Evolutionary conservation across 2,797 vertebrate species (phyloP).

Genomic region (Oryzias dopingdopingensis): DNA sequence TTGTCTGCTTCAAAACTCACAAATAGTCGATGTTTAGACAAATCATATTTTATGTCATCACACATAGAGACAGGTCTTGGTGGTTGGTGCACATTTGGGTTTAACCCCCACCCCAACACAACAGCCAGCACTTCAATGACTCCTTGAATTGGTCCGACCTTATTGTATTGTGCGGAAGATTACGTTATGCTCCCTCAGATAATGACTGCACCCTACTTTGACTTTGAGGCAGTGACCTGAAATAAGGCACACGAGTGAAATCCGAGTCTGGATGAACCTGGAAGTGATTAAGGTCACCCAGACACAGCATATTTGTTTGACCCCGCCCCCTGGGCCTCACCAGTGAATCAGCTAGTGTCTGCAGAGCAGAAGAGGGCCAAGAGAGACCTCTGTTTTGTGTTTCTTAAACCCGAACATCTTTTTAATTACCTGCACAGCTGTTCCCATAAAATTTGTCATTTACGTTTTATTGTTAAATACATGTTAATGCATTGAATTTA

Average conservation of each 20-base stretch:
- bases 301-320: conserved; percentile 78
- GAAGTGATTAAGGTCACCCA: conserved; percentile 82
- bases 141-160: conserved; percentile 79
- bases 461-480: conserved; percentile 31
- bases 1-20: conserved; percentile 29
- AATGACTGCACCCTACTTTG: conserved; percentile 83
- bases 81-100: conserved; percentile 51
- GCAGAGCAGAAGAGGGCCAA: conserved; percentile 60
- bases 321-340: conserved; percentile 32
- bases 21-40: conserved; percentile 35
- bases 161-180: conserved; percentile 83
- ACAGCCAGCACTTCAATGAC: conserved; percentile 78
- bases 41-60: conserved; percentile 50
- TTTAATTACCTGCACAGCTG: conserved; percentile 56
- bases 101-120: conserved; percentile 68
- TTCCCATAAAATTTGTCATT: conserved; percentile 21
- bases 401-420: conserved; percentile 37
- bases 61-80: conserved; percentile 42
- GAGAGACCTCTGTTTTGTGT: conserved; percentile 64
- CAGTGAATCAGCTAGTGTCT: conserved; percentile 61
- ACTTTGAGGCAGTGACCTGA: conserved; percentile 84
- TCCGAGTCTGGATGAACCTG: conserved; percentile 76
- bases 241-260: conserved; percentile 81
- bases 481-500: neutral
- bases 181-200: conserved; percentile 79